Evolutionary conservation across 2,113 vertebrate species (phyloP), one percentile per base, ranked within the genome.

Genomic region (Tragulus kanchil): DNA sequence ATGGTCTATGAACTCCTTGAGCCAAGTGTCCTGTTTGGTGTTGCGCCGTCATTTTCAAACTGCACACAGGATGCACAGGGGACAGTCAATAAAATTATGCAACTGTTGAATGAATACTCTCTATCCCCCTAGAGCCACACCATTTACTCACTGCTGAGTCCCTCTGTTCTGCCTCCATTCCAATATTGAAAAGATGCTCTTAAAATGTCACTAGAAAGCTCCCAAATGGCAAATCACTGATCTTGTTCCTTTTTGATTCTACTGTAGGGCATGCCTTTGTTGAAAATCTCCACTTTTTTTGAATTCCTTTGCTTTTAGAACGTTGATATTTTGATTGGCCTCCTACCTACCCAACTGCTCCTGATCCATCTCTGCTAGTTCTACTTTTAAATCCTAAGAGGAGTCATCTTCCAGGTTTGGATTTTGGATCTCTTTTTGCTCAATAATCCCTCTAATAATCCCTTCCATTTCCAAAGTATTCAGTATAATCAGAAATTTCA

Each of bases 351-450:
- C 26, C 69, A 31, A 65, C 1, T 42, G 12, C 21, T 73, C 48
- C 17, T 81, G 59, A 31, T 75, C 31, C 48, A 50, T 36, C 25
- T 69, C 89, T 87, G 42, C 28, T 64, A 93, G 25, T 26, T 91
- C 17, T 85, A 25, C 42, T 89, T 90, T 94, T 79, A 79, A 17
- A 17, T 4, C 5, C 56, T 81, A 31, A 85, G 45, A 56, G 64
- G 36, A 93, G n/a, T 26, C 58, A 61, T 95, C 75, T 91, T 62
- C 45, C 93, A 96, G 28, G 12, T 82, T 81, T 36, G 91, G 11
- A 15, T 36, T 61, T 88, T 81, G 42, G 73, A n/a, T 93, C 16
- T 69, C 52, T 81, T 87, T 84, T 85, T 19, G 21, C 69, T 93
- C 65, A 58, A 91, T 59, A 73, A 81, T 75, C 23, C 45, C 9